These are phyloP conservation scores for Thereva unica DNA, from an alignment of 2,888 invertebrate genomes.

Conservation along the genomic window DNA sequence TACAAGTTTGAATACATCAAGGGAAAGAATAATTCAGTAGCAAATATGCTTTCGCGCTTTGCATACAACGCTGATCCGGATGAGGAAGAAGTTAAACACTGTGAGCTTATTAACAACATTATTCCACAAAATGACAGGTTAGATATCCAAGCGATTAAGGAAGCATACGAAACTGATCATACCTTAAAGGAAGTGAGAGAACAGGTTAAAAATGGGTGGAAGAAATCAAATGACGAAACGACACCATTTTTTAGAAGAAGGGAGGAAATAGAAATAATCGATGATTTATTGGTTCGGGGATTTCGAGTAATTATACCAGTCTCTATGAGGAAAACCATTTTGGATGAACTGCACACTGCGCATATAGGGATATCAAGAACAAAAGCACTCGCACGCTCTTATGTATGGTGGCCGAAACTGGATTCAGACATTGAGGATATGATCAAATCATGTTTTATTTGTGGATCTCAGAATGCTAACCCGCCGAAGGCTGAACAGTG, in stretches of 20 bases:
- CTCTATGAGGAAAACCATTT: background rate
- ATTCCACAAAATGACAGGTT: no score
- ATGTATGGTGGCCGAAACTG: background rate
- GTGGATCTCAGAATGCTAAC: background rate
- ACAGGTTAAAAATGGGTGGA: background rate
- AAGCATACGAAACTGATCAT: no score
- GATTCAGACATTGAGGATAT: background rate
- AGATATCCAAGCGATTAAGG: no score
- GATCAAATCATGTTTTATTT: background rate
- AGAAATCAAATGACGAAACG: background rate
- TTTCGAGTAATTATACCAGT: background rate
- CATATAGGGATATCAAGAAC: background rate
- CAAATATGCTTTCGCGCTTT: background rate
- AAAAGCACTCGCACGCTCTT: background rate
- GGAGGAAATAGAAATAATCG: background rate
- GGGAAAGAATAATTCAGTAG: background rate
- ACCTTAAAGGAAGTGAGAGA: background rate
- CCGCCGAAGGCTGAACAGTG: background rate
- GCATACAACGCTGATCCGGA: background rate
- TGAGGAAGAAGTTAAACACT: background rate
- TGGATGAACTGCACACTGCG: background rate
- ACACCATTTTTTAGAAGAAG: background rate
- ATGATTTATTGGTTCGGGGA: background rate
- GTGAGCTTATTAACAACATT: background rate
- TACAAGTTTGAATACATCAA: background rate